These are phyloP conservation scores for Sesamia nonagrioides DNA, from an alignment of 1,140 invertebrate species.

Conservation along the genomic window DNA sequence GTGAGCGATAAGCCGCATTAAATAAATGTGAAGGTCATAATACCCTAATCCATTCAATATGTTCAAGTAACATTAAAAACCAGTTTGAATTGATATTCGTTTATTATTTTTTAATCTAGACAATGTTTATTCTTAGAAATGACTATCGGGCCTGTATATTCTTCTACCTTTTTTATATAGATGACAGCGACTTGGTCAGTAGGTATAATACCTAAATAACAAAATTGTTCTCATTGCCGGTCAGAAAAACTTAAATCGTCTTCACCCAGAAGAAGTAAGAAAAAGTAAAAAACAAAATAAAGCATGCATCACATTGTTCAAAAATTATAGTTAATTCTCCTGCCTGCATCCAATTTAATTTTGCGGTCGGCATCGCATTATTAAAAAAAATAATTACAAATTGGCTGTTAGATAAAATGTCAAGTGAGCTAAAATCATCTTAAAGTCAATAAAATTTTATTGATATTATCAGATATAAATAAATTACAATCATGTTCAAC, in stretches of 20 bases:
- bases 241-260: too few species aligned
- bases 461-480: neutral
- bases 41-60: neutral
- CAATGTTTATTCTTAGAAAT: constrained; percentile 43
- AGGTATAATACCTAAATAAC: too few species aligned
- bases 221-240: too few species aligned
- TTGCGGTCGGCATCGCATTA: too few species aligned
- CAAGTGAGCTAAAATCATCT: too few species aligned
- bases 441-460: neutral
- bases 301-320: too few species aligned
- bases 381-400: too few species aligned
- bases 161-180: neutral
- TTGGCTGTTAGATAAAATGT: too few species aligned
- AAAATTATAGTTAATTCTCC: too few species aligned
- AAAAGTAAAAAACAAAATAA: too few species aligned
- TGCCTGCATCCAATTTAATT: too few species aligned
- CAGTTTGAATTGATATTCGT: constrained; percentile 34
- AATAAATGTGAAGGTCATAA: constrained; percentile 33
- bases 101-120: constrained; percentile 37
- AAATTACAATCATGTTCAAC: neutral
- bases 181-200: neutral
- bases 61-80: constrained; percentile 37
- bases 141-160: constrained; percentile 8
- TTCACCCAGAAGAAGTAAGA: too few species aligned
- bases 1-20: neutral